Evolutionary conservation across 2,797 vertebrate genomes (phyloP), one percentile per base, ranked within the genome.

Genomic region (Momotus momota): DNA sequence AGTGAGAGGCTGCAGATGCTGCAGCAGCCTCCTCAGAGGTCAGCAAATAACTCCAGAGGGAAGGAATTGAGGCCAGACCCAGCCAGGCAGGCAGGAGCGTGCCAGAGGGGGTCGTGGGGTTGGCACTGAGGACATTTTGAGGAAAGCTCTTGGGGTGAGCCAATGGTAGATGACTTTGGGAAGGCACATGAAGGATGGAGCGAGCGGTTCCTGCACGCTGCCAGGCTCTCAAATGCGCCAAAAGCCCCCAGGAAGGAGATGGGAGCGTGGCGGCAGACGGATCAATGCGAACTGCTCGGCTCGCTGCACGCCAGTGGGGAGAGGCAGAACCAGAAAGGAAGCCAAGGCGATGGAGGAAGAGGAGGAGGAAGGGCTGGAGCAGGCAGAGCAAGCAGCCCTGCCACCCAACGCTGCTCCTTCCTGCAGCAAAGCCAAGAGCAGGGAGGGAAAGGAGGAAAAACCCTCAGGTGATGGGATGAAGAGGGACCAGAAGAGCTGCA

Each of bases 41-140:
- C 94, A 86, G 81, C 64, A 88, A 83, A 71, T 14, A 64, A 41
- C 65, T 83, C 82, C 26, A 2, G 77, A 83, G 86, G 69, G 88
- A 80, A 29, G 78, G 71, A 79, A 80, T 3, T 6, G 46, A 71
- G 73, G 61, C 20, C 14, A 31, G 49, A 70, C 73, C 40, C 90
- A 60, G 69, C 52, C 65, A 43, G 65, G 57, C 51, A 58, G 5
- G 1, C 25, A 35, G 22, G 31, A 73, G 20, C 3, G 2, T 19
- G 21, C 18, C 0, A 3, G 48, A 88, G 23, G 19, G 58, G 55
- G 19, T 10, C 1, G 8, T 9, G 45, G 38, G 33, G 58, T 8
- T 0, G 0, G 15, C 1, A 7, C 64, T 1, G 12, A 60, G 13
- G 74, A n/a, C 1, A 0, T 70, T 45, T 61, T 62, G 27, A 64